Base-by-base conservation (phyloP, 2,888 invertebrate species). In the Danaus chrysippus region DNA sequence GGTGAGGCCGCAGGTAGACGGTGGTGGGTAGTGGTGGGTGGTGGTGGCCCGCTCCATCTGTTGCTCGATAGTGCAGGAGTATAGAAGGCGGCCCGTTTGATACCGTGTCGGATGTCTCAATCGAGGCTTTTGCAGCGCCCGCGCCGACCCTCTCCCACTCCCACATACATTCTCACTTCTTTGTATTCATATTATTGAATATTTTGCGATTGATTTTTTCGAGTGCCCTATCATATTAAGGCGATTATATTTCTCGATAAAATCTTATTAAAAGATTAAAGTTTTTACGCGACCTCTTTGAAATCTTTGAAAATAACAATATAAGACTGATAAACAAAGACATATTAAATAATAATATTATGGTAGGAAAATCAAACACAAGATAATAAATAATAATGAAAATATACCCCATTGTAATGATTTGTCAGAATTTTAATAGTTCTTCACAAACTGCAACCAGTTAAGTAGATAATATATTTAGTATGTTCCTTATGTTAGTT, bases 61-160 rank as follows among this genome's bases (percentile, higher is more conserved):
- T 83, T 77, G 81, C 77, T 41, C 70, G 80, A 81, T 81, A 83
- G 76, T 76, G 77, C 78, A 81, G 82, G 80, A 80, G 82, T 86
- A 85, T 86, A 86, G 85, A 84, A 75, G 71, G 84, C 89, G 89
- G 89, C 73, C 62, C 82, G 81, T 90, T 89, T 90, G 90, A 90
- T 78, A 77, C 71, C 81, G 82, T 82, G 80, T 90, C 88, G 84
- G 86, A 88, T 90, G 86, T 85, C 88, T 88, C 87, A 85, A 88
- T 90, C 87, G 84, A 82, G 81, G 82, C 84, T 86, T n/a, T 84
- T 76, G 73, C 78, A 78, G 80, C 83, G 82, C 81, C 72, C 69
- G 68, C 68, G 70, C 71, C 66, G 65, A 56, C 59, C 65, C 68
- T 68, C 70, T 68, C 83, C 79, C 68, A 69, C 70, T 68, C 83